Evolutionary conservation across 2,888 invertebrate species (phyloP), one percentile per base, ranked within the genome.

Genomic region (Drosophila limbata): DNA sequence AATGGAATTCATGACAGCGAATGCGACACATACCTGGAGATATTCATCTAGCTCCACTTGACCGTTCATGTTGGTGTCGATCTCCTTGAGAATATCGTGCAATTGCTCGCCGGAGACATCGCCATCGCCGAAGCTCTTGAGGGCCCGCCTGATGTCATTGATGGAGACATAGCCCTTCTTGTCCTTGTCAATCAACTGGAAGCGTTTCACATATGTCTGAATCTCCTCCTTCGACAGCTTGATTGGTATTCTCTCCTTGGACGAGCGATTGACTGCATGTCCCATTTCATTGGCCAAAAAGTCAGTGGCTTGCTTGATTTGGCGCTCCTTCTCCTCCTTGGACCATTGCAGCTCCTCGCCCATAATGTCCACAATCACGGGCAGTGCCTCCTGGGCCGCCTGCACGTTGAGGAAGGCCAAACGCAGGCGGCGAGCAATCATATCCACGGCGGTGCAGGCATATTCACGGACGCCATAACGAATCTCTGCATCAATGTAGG

Each of bases 11-110:
- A n/a, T 5, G 40, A n/a, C n/a, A n/a, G n/a, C n/a, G n/a, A n/a
- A n/a, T n/a, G n/a, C n/a, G n/a, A n/a, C 17, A 13, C 19, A 13
- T 79, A 99, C 99, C 97, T 99, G 98, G 92, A 99, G 95, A 93
- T 99, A 99, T 93, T 99, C 99, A 93, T 98, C 98, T 93, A 99
- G 95, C 94, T 99, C 99, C 92, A 99, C 98, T 94, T 99, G 98
- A 91, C 99, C 99, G 94, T 99, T 99, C 96, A 98, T 98, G 93
- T 99, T 99, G 91, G 99, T 96, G 94, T 99, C 99, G 92, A 99
- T 99, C 94, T 99, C 99, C 93, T 95, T 95, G 88, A 99, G 95
- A 92, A 99, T 98, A 93, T 99, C 98, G 94, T 99, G 99, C 89
- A 99, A 95, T 93, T 98, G 97, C 93, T 97, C 97, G 68, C 98